Evolutionary conservation across 2,113 vertebrate species (phyloP).

Genomic region (Corynorhinus townsendii): DNA sequence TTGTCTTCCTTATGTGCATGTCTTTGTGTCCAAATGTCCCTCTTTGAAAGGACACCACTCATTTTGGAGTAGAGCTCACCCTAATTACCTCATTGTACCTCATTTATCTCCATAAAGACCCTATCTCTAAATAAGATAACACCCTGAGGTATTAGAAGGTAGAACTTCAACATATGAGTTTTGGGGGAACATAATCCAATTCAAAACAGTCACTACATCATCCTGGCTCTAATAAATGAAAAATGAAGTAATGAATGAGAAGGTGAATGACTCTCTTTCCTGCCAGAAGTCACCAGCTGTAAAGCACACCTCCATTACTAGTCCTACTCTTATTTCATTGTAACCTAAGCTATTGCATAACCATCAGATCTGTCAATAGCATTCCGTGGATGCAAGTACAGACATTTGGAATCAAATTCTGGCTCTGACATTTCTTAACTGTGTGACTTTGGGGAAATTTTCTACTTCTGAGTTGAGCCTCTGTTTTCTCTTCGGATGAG

Average conservation of each 20-base stretch:
- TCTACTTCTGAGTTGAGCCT: neutral
- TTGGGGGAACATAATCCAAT: neutral
- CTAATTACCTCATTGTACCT: neutral
- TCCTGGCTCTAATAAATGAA: neutral
- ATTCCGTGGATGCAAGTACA: neutral
- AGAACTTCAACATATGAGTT: neutral
- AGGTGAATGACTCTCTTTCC: too few species aligned
- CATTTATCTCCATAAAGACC: too few species aligned
- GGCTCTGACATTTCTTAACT: neutral
- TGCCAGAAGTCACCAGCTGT: neutral
- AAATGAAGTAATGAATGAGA: too few species aligned
- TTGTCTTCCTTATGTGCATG: neutral
- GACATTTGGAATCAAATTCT: neutral
- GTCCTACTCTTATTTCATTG: too few species aligned
- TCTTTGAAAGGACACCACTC: neutral
- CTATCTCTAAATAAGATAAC: neutral
- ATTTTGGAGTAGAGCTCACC: neutral
- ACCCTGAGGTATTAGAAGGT: neutral
- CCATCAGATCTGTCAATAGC: too few species aligned
- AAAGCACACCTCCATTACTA: too few species aligned
- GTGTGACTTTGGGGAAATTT: neutral
- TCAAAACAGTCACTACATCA: too few species aligned
- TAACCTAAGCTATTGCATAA: neutral
- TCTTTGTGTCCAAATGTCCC: neutral
- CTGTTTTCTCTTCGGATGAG: neutral